Evolutionary conservation across 2,888 invertebrate genomes (phyloP).

Genomic region (Xestia xanthographa): DNA sequence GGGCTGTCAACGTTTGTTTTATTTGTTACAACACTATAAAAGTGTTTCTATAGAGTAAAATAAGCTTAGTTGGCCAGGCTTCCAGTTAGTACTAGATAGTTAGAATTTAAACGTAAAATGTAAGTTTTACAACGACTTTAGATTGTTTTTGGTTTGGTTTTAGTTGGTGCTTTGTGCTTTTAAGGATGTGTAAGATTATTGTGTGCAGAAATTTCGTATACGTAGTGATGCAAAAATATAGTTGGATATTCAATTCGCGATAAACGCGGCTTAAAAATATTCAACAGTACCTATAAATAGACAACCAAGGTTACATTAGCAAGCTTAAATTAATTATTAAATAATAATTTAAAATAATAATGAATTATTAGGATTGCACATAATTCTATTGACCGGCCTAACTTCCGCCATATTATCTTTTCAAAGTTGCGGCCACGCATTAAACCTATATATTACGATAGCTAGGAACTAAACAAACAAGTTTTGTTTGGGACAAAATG

Average conservation of each 20-base stretch:
- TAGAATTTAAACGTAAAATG: constrained; percentile 55
- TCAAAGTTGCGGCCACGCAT: too few relatives aligned
- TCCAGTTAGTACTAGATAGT: constrained; percentile 43
- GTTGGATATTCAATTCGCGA: not conserved
- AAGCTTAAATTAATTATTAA: not conserved
- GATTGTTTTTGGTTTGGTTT: constrained; percentile 35
- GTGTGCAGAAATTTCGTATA: not conserved
- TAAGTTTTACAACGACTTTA: constrained; percentile 48
- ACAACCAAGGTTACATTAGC: not conserved
- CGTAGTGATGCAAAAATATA: not conserved
- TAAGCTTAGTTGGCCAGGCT: constrained; percentile 56
- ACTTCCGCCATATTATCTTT: too few relatives aligned
- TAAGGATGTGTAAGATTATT: not conserved
- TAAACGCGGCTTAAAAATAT: not conserved
- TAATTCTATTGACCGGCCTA: not conserved
- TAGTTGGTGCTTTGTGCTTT: constrained; percentile 20
- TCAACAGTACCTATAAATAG: not conserved
- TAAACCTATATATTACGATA: too few relatives aligned
- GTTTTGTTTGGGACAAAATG: too few relatives aligned
- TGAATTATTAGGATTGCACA: not conserved
- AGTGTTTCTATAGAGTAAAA: constrained; percentile 64
- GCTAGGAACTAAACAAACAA: too few relatives aligned
- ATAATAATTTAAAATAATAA: too few relatives aligned
- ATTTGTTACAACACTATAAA: constrained; percentile 66
- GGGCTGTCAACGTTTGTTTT: constrained; percentile 70